phyloP scores from a whole-genome alignment of 2,797 vertebrate species.

The Micrastur ruficollis region DNA sequence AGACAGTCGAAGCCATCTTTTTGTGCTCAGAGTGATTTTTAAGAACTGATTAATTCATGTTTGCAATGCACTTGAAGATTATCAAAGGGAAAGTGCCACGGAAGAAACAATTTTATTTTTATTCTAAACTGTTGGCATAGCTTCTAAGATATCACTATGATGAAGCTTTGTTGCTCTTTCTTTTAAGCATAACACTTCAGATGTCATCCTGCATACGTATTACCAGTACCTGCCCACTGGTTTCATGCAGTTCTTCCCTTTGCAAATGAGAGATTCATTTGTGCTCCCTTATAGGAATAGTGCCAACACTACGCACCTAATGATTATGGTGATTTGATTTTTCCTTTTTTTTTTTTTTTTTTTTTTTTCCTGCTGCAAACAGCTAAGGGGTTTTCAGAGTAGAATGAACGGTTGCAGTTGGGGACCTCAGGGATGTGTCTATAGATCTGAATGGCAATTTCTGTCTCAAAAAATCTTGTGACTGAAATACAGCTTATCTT shows the following conservation, averaged over 20 bases:
- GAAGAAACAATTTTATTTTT: background rate
- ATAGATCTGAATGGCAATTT: background rate
- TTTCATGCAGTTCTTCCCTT: background rate
- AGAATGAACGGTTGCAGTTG: background rate
- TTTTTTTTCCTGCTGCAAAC: background rate
- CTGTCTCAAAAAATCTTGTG: background rate
- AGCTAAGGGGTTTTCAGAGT: background rate
- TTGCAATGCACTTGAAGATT: background rate
- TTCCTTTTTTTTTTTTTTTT: background rate
- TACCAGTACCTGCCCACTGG: background rate
- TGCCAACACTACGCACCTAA: background rate
- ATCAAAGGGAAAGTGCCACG: background rate
- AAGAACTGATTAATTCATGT: conserved; percentile 33
- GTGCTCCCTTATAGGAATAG: background rate
- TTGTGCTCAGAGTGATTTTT: background rate
- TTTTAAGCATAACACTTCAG: background rate
- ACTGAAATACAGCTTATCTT: background rate
- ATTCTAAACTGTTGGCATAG: background rate
- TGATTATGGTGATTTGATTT: rapidly evolving
- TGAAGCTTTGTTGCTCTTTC: background rate
- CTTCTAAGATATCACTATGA: background rate
- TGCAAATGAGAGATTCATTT: background rate
- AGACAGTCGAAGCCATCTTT: background rate
- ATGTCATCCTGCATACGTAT: background rate
- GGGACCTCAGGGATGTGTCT: rapidly evolving